phyloP scores from a whole-genome alignment of 2,888 invertebrate species.

The Bombylius major region DNA sequence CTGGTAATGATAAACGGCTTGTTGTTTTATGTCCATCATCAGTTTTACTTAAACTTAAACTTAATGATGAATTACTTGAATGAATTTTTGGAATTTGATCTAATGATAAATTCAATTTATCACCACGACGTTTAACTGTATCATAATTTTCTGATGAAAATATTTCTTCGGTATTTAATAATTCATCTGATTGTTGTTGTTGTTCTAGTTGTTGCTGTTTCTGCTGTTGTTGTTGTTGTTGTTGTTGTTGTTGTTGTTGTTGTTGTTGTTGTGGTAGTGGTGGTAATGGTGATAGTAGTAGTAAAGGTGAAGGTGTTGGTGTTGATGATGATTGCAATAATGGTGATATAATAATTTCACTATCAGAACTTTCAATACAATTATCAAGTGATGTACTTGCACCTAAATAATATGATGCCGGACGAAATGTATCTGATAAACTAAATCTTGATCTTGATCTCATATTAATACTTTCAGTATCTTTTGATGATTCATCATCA shows the following conservation, averaged over 20 bases:
- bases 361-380: slow-evolving; percentile 67
- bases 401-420: slow-evolving; percentile 75
- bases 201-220: too few species aligned
- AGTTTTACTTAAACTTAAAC: slow-evolving; percentile 25
- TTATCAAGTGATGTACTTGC: slow-evolving; percentile 53
- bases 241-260: too few species aligned
- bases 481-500: slow-evolving; percentile 71
- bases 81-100: slow-evolving; percentile 34
- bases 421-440: slow-evolving; percentile 75
- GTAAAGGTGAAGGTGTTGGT: slow-evolving; percentile 13
- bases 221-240: too few species aligned
- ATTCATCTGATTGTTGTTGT: slow-evolving; percentile 47
- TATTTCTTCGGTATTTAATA: slow-evolving; percentile 48
- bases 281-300: slow-evolving; percentile 19
- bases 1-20: slow-evolving; percentile 34
- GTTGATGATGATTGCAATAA: slow-evolving; percentile 65
- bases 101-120: slow-evolving; percentile 30
- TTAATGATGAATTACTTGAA: slow-evolving; percentile 31
- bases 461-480: slow-evolving; percentile 48
- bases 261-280: too few species aligned
- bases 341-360: slow-evolving; percentile 65
- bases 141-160: slow-evolving; percentile 36
- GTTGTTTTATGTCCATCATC: slow-evolving; percentile 26
- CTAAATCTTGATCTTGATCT: slow-evolving; percentile 67
- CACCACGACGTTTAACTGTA: slow-evolving; percentile 32